Conservation (phyloP, 1,140 invertebrate genomes). For the Calephelis virginiensis region DNA sequence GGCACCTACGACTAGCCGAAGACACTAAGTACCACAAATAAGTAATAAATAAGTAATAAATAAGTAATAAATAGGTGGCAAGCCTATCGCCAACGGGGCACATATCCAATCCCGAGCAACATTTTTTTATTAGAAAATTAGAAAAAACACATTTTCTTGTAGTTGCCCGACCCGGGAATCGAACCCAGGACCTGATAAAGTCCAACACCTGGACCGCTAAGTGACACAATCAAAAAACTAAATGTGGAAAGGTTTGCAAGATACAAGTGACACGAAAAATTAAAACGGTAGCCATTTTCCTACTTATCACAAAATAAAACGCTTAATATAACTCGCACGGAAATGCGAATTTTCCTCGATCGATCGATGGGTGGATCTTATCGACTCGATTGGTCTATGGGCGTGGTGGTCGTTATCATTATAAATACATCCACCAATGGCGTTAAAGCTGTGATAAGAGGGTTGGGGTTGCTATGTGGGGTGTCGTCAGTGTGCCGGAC, state of each 20-base stretch:
- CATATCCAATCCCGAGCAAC: no score
- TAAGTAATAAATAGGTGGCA: no score
- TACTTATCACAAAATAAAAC: slow-evolving; percentile 45
- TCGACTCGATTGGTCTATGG: slow-evolving; percentile 60
- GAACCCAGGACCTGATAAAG: no score
- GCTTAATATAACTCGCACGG: slow-evolving; percentile 55
- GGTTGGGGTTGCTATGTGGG: slow-evolving; percentile 61
- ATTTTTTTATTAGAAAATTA: no score
- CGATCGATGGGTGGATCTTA: slow-evolving; percentile 64
- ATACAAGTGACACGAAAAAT: slow-evolving; percentile 1
- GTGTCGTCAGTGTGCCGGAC: slow-evolving; percentile 61
- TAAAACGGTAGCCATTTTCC: slow-evolving; percentile 22
- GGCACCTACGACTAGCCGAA: no score
- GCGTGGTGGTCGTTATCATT: slow-evolving; percentile 68
- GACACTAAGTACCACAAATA: no score
- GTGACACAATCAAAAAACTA: background rate
- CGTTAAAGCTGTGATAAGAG: slow-evolving; percentile 58
- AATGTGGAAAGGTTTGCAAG: background rate
- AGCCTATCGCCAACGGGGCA: no score
- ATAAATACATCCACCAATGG: slow-evolving; percentile 63
- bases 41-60: no score
- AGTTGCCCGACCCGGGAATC: no score
- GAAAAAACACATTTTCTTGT: no score
- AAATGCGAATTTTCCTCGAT: slow-evolving; percentile 64
- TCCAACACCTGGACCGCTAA: no score